Evolutionary conservation across 2,797 vertebrate genomes (phyloP).

Genomic region (Lophotriccus pileatus): DNA sequence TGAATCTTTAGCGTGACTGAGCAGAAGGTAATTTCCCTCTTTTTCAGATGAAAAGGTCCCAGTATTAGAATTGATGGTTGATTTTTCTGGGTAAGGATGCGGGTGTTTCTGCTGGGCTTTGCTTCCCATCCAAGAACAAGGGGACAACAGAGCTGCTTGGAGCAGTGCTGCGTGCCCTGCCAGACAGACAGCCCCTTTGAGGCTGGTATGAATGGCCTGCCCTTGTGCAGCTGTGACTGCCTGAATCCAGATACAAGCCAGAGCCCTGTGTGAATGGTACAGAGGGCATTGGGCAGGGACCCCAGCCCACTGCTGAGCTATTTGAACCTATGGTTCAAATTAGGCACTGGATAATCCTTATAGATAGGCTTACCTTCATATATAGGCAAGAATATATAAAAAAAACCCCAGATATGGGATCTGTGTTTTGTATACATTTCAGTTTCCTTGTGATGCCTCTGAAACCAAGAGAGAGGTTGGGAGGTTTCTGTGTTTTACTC

Average conservation of each 20-base stretch:
- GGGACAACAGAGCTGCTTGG: not conserved
- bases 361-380: not conserved
- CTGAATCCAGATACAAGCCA: not conserved
- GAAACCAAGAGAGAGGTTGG: not conserved
- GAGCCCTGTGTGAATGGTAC: not conserved
- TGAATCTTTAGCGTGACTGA: not conserved
- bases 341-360: not conserved
- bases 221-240: not conserved
- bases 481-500: not conserved
- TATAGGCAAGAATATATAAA: not conserved
- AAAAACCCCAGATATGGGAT: not conserved
- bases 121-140: not conserved
- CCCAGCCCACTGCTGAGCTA: not conserved
- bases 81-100: not conserved
- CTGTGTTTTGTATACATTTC: not conserved
- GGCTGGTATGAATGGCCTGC: slow-evolving; percentile 5
- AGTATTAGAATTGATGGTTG: not conserved
- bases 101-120: not conserved
- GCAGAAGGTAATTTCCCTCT: not conserved
- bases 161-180: not conserved
- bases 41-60: not conserved
- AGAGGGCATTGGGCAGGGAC: not conserved
- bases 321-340: not conserved
- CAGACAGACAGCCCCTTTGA: not conserved
- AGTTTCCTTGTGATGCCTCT: not conserved